phyloP scores from a whole-genome alignment of 1,140 invertebrate species.

The Brachionus asplanchnoidis region DNA sequence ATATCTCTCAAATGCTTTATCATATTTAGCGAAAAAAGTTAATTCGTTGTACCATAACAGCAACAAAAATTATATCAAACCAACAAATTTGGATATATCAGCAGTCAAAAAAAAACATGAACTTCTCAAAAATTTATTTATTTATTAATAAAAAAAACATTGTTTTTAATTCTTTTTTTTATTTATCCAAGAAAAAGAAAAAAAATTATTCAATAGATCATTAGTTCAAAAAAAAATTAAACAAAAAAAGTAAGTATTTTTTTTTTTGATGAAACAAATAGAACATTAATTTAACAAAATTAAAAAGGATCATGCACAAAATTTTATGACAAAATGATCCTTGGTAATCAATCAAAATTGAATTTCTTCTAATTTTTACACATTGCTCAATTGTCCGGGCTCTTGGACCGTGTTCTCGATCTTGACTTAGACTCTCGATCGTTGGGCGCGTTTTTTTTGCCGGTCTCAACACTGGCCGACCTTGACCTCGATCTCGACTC shows the following conservation, averaged over 20 bases:
- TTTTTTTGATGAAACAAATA: not conserved
- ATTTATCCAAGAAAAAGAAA: not conserved
- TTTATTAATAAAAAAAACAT: not conserved
- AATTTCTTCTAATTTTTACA: not conserved
- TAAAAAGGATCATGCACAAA: not conserved
- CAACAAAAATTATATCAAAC: no score
- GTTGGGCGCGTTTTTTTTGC: not conserved
- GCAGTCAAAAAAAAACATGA: no score
- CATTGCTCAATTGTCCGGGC: not conserved
- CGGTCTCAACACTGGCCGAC: not conserved
- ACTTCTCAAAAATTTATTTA: not conserved
- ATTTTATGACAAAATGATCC: not conserved
- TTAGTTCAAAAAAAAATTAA: not conserved
- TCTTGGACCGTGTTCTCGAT: not conserved
- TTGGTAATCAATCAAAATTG: not conserved
- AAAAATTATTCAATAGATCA: not conserved
- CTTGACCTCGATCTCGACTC: not conserved
- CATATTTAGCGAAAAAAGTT: no score
- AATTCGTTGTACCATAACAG: no score
- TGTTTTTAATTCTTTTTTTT: not conserved
- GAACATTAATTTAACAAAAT: not conserved
- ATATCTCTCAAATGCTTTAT: no score
- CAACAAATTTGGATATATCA: no score
- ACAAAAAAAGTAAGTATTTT: not conserved
- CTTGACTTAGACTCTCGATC: not conserved